Percentiles rank a stretch among this genome's conserved stretches.
Conservation (phyloP, 2,113 vertebrate genomes). For the Sylvia atricapilla region DNA sequence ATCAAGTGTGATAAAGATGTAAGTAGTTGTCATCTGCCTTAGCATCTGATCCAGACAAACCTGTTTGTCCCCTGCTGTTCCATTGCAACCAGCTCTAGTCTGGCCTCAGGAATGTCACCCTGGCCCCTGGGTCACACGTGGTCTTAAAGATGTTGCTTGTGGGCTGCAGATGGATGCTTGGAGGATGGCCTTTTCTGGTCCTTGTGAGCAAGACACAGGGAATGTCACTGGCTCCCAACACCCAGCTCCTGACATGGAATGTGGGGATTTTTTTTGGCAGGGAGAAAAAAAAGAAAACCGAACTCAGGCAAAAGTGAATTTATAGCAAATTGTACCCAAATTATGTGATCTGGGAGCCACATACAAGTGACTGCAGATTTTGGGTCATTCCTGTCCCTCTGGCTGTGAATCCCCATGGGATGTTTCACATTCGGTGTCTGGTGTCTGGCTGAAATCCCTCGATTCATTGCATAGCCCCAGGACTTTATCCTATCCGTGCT, state of each 20-base stretch:
- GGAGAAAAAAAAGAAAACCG: neutral
- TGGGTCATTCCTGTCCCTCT: neutral
- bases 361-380: neutral
- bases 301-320: neutral
- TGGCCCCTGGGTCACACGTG: neutral
- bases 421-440: neutral
- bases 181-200: neutral
- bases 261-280: rapidly evolving
- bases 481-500: neutral
- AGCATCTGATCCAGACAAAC: neutral
- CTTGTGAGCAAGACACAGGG: neutral
- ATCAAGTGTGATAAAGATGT: constrained; percentile 11
- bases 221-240: neutral
- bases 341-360: neutral
- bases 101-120: neutral
- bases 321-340: neutral
- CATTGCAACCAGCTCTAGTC: neutral
- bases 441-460: neutral
- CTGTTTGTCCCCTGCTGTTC: neutral
- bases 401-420: neutral
- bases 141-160: neutral
- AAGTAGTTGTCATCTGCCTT: neutral
- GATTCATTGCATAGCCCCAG: neutral
- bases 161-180: neutral
- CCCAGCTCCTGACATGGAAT: neutral